Base-by-base conservation (phyloP, 2,797 vertebrate species). In the Pygocentrus nattereri region DNA sequence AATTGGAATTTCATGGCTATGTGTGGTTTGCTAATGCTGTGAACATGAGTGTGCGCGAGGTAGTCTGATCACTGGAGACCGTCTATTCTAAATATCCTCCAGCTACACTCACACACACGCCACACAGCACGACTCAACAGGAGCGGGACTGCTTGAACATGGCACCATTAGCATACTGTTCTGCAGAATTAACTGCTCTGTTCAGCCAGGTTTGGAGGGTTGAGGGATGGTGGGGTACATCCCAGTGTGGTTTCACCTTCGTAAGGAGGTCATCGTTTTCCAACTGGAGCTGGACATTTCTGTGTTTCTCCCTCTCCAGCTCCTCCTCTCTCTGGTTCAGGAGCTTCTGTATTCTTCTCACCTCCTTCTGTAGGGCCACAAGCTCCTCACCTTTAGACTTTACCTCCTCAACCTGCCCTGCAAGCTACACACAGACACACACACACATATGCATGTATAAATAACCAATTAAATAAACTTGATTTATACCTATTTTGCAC, bases 1-100 rank as follows among this genome's bases (percentile, higher is more conserved):
- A 92, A 94, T 94, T 93, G 89, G 91, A 90, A 92, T 93, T 92
- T 89, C 72, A 74, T 73, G 84, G 84, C 87, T 79, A 88, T 85
- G 84, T 49, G 70, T 68, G 82, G 81, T 90, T 87, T 88, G 91
- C 86, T 91, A 88, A 90, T 76, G 71, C 27, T 23, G 58, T 21
- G 52, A 47, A 65, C 61, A 49, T 69, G 5, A 70, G 50, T 38
- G 58, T 47, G 72, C 58, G 64, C 70, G 64, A 58, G 47, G 10
- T 47, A 47, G 73, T 19, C 52, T 16, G 23, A 21, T 78, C 83
- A 41, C 75, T 19, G 18, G 78, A 79, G 82, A 79, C 12, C 71
- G 10, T 38, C 72, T 75, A 61, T 47, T 56, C 49, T 73, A 84
- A 78, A 84, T 78, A 82, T 64, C 79, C 72, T 81, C 76, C 54